These are phyloP conservation scores for Brachypterus glaber DNA, from an alignment of 2,888 invertebrate species.

Conservation along the genomic window DNA sequence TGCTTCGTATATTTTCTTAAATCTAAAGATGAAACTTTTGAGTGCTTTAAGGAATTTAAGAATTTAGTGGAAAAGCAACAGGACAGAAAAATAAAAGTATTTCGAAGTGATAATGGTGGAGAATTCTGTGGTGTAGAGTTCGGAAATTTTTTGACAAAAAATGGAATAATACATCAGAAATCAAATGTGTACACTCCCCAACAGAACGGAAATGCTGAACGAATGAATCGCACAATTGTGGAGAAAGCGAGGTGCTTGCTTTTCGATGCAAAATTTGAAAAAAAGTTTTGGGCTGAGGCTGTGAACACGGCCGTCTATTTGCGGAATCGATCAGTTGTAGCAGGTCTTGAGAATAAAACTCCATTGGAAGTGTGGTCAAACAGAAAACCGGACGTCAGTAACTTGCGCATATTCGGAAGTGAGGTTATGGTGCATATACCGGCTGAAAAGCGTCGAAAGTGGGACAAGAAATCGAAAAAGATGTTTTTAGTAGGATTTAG, in stretches of 20 bases:
- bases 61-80: constrained; percentile 21
- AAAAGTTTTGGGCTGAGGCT: constrained; percentile 22
- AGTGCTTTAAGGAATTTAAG: constrained; percentile 20
- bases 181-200: constrained; percentile 15
- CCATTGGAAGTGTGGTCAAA: constrained; percentile 27
- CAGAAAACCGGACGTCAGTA: constrained; percentile 13
- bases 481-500: constrained; percentile 15
- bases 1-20: constrained; percentile 24
- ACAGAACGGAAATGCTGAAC: constrained; percentile 16
- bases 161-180: constrained; percentile 15
- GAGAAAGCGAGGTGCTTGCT: constrained; percentile 21
- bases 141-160: constrained; percentile 13
- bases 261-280: constrained; percentile 20
- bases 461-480: constrained; percentile 15
- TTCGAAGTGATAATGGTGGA: constrained; percentile 24
- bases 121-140: constrained; percentile 18
- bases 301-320: constrained; percentile 21
- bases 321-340: constrained; percentile 14
- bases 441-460: constrained; percentile 16
- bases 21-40: constrained; percentile 20
- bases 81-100: constrained; percentile 20
- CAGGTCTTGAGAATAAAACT: constrained; percentile 18
- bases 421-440: constrained; percentile 15
- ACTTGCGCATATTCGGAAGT: constrained; percentile 16
- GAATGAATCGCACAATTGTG: constrained; percentile 19